Evolutionary conservation across 2,797 vertebrate species (phyloP), one percentile per base, ranked within the genome.

Genomic region (Hippoglossus hippoglossus): DNA sequence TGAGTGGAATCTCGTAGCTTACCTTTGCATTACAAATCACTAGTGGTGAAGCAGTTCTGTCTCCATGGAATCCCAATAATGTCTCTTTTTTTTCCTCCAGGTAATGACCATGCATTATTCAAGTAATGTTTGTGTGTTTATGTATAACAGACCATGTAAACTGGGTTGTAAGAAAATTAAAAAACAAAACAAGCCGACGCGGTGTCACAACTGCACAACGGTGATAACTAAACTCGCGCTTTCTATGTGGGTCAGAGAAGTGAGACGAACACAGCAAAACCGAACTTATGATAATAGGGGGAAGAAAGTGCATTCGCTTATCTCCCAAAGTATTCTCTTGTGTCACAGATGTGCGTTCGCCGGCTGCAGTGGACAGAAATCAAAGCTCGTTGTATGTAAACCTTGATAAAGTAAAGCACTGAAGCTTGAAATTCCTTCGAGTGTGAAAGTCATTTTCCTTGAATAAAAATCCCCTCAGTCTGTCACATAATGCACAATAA

Each of bases 11-110:
- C 79, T 84, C 82, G 83, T 79, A 87, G 70, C 74, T 87, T 86
- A 88, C 73, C 75, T 86, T 87, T 85, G 76, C 76, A 83, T 90
- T 83, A 84, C 80, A 88, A 88, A 82, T 82, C 76, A 83, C 67
- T 31, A 60, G 71, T 68, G 79, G 73, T 65, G 70, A 79, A 79
- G 79, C 52, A 63, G 53, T 31, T 67, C 11, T 28, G 54, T 73
- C 80, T 81, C 79, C 25, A n/a, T 75, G 74, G 87, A 79, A 83
- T 89, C 55, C 77, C 55, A 79, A 69, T 78, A 63, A 77, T 73
- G 69, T 79, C 84, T 71, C 52, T 81, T 77, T 69, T 82, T 78
- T 83, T 19, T 3, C 39, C 18, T 86, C 75, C 81, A 80, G 72
- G 74, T 76, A 85, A 89, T 83, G 77, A 71, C 74, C 67, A 51